Base-by-base conservation (phyloP, 1,140 invertebrate genomes). In the Cepaea nemoralis region DNA sequence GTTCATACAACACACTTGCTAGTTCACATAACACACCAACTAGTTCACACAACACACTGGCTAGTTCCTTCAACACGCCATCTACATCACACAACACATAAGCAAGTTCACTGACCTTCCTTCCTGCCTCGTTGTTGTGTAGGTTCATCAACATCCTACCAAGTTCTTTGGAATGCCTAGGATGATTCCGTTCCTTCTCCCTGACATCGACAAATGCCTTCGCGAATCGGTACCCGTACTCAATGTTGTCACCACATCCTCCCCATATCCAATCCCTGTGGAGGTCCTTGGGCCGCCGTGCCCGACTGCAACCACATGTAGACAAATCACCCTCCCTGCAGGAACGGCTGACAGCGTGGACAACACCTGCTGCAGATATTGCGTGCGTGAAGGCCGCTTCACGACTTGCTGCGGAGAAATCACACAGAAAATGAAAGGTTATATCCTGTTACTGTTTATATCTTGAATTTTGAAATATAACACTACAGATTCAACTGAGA, bases 211-310 rank as follows among this genome's bases (percentile, higher is more conserved):
- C 95, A 91, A 99, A 98, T 69, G 94, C 94, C 91, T 96, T 95
- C 19, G 96, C 95, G 91, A 98, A 98, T 91, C 96, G 97, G 93
- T 98, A 98, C 69, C 96, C 97, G 90, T 98, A 98, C 89, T 98
- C 96, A 33, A 98, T 93, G 92, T 99, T 97, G 89, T 98, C 97
- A 0, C 97, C 97, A 87, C 97, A 99, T 1, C 97, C 97, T n/a
- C 96, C 97, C 97, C 97, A 99, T 35, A 97, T 94, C 97, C 97
- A 99, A 85, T 98, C 96, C 45, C 93, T 93, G 81, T 96, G 94
- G 6, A 98, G 92, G 88, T 96, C 94, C 83, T 94, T 94, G 0
- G 97, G 97, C 77, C 97, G 91, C 5, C 93, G 91, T 12, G 95
- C 95, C 31, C 94, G 93, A 16, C 96, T 96, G 91, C 97, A 99